Percentiles rank a stretch among this genome's conserved stretches.
Evolutionary conservation across 2,113 vertebrate genomes (phyloP).

Genomic region (Poeciliopsis turrubarensis): DNA sequence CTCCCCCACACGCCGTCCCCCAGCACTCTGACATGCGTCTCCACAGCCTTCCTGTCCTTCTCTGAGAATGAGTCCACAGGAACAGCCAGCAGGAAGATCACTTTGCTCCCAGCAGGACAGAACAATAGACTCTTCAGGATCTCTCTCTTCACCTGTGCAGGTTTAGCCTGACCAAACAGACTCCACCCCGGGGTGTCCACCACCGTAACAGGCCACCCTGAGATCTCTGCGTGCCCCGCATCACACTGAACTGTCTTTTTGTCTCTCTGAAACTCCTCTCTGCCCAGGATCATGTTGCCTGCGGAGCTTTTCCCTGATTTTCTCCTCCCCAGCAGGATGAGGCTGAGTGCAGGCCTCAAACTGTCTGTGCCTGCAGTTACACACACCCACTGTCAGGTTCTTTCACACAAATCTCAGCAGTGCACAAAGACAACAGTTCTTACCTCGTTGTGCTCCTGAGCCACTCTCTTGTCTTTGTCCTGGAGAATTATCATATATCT

Average conservation of each 20-base stretch:
- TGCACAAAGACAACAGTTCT: background rate
- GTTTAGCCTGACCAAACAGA: slow-evolving; percentile 41
- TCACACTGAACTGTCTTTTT: slow-evolving; percentile 36
- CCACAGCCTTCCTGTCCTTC: slow-evolving; percentile 44
- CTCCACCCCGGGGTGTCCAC: slow-evolving; percentile 70
- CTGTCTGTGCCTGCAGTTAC: background rate
- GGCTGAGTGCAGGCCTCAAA: slow-evolving; percentile 2
- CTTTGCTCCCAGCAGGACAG: slow-evolving; percentile 17
- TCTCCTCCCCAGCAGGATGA: slow-evolving; percentile 66
- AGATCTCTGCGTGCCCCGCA: slow-evolving; percentile 16
- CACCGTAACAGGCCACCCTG: slow-evolving; percentile 26
- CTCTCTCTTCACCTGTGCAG: slow-evolving; percentile 34
- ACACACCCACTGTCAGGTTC: background rate
- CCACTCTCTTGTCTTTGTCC: background rate
- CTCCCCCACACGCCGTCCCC: slow-evolving; percentile 40
- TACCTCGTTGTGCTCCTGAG: slow-evolving; percentile 8
- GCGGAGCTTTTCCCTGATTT: slow-evolving; percentile 61
- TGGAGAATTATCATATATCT: background rate
- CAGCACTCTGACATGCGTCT: slow-evolving; percentile 44
- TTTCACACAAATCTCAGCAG: background rate
- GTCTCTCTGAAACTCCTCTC: slow-evolving; percentile 19
- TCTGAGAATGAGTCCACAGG: slow-evolving; percentile 57
- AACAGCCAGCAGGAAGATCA: slow-evolving; percentile 47
- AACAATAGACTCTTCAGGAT: slow-evolving; percentile 38
- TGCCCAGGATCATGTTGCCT: slow-evolving; percentile 55